Base-by-base conservation (phyloP, 37 sponge, comb jelly and placozoan genomes). In the Bolinopsis microptera region DNA sequence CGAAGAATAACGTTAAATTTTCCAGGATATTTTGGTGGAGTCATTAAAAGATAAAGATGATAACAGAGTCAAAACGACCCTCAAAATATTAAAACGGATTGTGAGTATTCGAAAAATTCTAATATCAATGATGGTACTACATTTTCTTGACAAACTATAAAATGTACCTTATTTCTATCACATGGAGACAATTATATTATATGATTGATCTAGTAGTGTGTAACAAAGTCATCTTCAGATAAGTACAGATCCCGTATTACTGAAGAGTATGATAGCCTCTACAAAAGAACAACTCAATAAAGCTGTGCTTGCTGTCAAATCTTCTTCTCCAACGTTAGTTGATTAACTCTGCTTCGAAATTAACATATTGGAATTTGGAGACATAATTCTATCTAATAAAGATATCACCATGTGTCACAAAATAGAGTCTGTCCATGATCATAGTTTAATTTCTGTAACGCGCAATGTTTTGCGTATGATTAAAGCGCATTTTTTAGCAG, bases 41-140 rank as follows among this genome's bases (percentile, higher is more conserved):
- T 39, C 90, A n/a, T 25, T 86, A 21, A 39, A n/a, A 39, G 35
- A 86, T 86, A 9, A 22, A n/a, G 36, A 86, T 39, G 90, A 86
- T 23, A 13, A 0, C 48, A 28, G 41, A 41, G 61, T 39, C 13
- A 86, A 86, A 86, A 86, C 90, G 0, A 86, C 90, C 28, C 22
- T 86, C 2, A 86, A 86, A 31, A 86, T 86, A 24, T 27, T 86
- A 31, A 86, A 86, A 86, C 41, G 90, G 2, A 41, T 86, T 24
- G 90, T 86, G 61, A 86, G 61, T 40, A 36, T n/a, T n/a, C n/a
- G n/a, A n/a, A n/a, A n/a, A n/a, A n/a, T n/a, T n/a, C n/a, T n/a
- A n/a, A n/a, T n/a, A n/a, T n/a, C n/a, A n/a, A n/a, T n/a, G n/a
- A n/a, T n/a, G n/a, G n/a, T n/a, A n/a, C n/a, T n/a, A n/a, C n/a